A percentile compares a stretch with the other conserved stretches of the same genome.
Evolutionary conservation across 2,113 vertebrate genomes (phyloP).

Genomic region (Odontesthes bonariensis): DNA sequence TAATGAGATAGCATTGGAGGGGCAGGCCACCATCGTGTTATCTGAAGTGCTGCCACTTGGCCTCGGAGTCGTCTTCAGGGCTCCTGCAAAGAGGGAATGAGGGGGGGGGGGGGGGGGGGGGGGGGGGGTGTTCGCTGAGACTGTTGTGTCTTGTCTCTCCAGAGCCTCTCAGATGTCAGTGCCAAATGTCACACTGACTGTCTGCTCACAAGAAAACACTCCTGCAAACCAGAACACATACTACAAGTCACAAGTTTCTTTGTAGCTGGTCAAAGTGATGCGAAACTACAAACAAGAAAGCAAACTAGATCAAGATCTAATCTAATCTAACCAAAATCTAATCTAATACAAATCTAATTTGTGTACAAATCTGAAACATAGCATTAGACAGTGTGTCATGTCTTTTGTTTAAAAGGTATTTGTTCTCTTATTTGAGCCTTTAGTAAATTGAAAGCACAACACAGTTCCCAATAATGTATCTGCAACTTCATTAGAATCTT

Average conservation of each 20-base stretch:
- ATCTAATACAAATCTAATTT: too few species aligned
- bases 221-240: constrained; percentile 38
- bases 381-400: too few species aligned
- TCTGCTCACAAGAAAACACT: constrained; percentile 28
- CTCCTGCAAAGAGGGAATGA: constrained; percentile 40
- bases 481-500: too few species aligned
- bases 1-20: constrained; percentile 56
- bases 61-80: constrained; percentile 64
- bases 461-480: too few species aligned
- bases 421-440: too few species aligned
- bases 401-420: too few species aligned
- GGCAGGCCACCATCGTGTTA: constrained; percentile 68
- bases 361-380: too few species aligned
- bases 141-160: constrained; percentile 54
- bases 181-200: constrained; percentile 54
- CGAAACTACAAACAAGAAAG: background rate
- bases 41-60: constrained; percentile 79
- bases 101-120: constrained; percentile 7
- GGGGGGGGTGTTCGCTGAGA: constrained; percentile 14
- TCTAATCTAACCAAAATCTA: too few species aligned
- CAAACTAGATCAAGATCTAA: background rate
- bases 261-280: background rate
- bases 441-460: too few species aligned
- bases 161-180: constrained; percentile 58
- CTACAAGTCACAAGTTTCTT: background rate